Evolutionary conservation across 2,113 vertebrate species (phyloP).

Genomic region (Heloderma charlesbogerti): DNA sequence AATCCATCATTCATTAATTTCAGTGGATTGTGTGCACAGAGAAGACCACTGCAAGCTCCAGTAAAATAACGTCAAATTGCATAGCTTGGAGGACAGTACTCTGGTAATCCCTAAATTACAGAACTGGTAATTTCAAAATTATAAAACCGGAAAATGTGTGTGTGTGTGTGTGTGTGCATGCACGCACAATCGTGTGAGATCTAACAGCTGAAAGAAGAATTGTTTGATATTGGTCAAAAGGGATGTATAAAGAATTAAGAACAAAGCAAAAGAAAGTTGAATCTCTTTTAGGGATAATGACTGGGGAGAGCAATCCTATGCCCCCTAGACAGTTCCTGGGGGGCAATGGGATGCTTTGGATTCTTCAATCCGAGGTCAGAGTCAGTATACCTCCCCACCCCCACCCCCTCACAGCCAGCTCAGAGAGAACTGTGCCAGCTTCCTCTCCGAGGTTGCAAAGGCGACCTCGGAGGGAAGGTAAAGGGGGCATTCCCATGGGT

Average conservation of each 20-base stretch:
- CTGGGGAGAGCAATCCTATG: no score
- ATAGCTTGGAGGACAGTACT: neutral
- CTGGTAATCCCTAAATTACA: neutral
- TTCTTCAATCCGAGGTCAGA: no score
- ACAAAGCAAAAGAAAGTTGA: neutral
- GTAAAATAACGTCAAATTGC: neutral
- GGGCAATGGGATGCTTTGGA: no score
- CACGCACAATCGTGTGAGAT: no score
- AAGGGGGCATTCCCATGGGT: no score
- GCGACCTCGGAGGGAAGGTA: no score
- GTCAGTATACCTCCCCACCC: no score
- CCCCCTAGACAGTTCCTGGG: no score
- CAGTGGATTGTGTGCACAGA: neutral
- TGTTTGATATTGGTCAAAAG: neutral
- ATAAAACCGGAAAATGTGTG: neutral
- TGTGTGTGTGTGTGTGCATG: neutral
- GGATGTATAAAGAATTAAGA: neutral
- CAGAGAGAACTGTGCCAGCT: no score
- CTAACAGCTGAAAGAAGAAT: neutral
- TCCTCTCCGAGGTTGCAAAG: no score
- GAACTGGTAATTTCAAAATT: no score
- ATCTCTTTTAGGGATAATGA: neutral
- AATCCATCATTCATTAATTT: neutral
- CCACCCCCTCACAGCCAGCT: no score
- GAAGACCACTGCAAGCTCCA: neutral